phyloP scores from a whole-genome alignment of 35 echinoderm and acorn worm species.

The Chiridota heheva region DNA sequence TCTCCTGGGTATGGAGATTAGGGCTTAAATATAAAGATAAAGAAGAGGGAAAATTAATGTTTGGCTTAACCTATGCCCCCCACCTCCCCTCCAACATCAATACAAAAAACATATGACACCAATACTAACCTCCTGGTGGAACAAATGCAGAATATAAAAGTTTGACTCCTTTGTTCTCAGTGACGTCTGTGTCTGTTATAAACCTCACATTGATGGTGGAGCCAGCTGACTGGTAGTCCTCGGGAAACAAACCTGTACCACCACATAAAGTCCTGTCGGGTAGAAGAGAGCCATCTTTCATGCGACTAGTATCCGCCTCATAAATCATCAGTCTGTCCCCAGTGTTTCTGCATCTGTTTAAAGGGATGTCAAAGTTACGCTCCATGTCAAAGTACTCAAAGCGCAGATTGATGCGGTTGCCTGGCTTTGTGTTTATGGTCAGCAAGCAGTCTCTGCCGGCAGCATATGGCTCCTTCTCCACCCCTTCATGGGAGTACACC shows the following conservation, averaged over 20 bases:
- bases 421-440: slow-evolving; percentile 65
- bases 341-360: not conserved
- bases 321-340: slow-evolving; percentile 74
- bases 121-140: slow-evolving; percentile 69
- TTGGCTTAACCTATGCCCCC: too few species aligned
- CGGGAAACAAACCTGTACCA: slow-evolving; percentile 82
- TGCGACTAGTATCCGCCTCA: slow-evolving; percentile 56
- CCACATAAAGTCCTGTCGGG: slow-evolving; percentile 80
- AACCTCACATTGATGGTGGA: slow-evolving; percentile 73
- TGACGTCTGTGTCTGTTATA: slow-evolving; percentile 50
- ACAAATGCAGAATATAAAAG: slow-evolving; percentile 78
- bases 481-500: slow-evolving; percentile 65
- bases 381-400: slow-evolving; percentile 37
- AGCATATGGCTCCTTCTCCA: slow-evolving; percentile 59
- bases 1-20: too few species aligned
- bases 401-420: slow-evolving; percentile 82
- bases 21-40: too few species aligned
- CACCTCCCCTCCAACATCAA: too few species aligned
- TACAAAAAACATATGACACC: too few species aligned
- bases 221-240: slow-evolving; percentile 78
- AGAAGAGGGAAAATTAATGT: too few species aligned
- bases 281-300: slow-evolving; percentile 47
- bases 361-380: not conserved
- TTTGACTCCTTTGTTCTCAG: slow-evolving; percentile 73
- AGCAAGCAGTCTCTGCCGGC: slow-evolving; percentile 66